Evolutionary conservation across 2,888 invertebrate species (phyloP).

Genomic region (Cryptocephalus primarius): DNA sequence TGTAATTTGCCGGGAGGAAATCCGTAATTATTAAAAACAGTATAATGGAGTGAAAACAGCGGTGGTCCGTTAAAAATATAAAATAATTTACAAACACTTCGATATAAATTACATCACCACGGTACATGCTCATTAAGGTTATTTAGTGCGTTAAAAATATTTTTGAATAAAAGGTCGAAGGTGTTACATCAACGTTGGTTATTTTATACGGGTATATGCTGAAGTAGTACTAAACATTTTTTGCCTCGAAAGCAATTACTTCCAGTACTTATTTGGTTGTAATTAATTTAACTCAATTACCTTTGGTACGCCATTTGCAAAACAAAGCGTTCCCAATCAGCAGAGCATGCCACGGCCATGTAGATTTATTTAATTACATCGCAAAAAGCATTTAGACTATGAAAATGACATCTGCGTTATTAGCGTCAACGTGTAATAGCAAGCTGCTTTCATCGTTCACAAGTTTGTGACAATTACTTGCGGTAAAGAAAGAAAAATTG

Average conservation of each 20-base stretch:
- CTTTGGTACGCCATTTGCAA: constrained; percentile 18
- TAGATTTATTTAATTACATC: constrained; percentile 24
- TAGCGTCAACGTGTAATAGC: constrained; percentile 11
- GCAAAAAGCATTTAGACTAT: constrained; percentile 25
- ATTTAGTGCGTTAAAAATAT: no score
- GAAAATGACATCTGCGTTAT: constrained; percentile 18
- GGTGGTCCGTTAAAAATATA: no score
- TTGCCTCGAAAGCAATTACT: no score
- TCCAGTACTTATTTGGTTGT: constrained; percentile 19
- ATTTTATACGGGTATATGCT: constrained; percentile 6
- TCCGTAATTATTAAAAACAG: constrained; percentile 16
- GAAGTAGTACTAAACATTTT: constrained; percentile 19
- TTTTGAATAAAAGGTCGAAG: no score
- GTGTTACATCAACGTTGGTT: no score
- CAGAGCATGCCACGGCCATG: constrained; percentile 21
- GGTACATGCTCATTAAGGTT: no score
- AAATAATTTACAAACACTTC: no score
- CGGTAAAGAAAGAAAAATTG: no score
- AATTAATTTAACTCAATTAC: constrained; percentile 27
- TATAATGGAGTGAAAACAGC: no score
- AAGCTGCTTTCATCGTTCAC: no score
- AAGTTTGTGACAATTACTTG: no score
- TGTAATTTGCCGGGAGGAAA: constrained; percentile 25
- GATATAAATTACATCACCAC: no score
- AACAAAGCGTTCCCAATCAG: constrained; percentile 18